Evolutionary conservation across 2,888 invertebrate genomes (phyloP).

Genomic region (Phymatocera aterrima): DNA sequence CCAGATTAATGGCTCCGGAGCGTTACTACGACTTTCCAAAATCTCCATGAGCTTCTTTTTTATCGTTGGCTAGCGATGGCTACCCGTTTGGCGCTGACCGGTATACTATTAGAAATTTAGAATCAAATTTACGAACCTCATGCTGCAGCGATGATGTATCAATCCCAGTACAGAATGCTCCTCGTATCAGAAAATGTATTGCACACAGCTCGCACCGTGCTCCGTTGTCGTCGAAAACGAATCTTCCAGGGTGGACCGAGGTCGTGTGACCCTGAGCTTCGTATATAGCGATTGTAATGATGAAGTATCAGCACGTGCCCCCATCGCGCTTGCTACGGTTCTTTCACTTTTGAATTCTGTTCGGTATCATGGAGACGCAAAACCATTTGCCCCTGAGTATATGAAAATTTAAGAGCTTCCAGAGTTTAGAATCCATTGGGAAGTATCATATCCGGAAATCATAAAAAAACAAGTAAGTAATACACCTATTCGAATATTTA

Average conservation of each 20-base stretch:
- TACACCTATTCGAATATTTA: background rate
- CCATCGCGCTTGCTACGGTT: background rate
- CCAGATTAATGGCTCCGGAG: background rate
- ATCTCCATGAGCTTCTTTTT: background rate
- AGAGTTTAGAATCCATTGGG: background rate
- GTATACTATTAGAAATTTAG: constrained; percentile 16
- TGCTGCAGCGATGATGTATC: constrained; percentile 1
- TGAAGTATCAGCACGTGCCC: constrained; percentile 34
- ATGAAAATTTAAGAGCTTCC: background rate
- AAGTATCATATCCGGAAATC: background rate
- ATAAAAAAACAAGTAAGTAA: background rate
- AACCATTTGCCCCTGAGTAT: background rate
- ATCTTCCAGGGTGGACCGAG: constrained; percentile 14
- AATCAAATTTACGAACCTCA: constrained; percentile 12
- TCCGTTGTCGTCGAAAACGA: background rate
- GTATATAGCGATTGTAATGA: constrained; percentile 16
- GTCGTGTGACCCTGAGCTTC: constrained; percentile 3
- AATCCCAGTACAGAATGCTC: background rate
- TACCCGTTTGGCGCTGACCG: constrained; percentile 7
- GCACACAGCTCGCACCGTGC: constrained; percentile 11
- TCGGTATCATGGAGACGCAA: background rate
- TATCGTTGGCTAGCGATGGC: background rate
- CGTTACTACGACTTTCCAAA: background rate
- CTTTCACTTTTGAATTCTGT: constrained; percentile 2
- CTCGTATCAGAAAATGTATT: constrained; percentile 12